Base-by-base conservation (phyloP, 2,888 invertebrate species). In the Proisotoma minuta region DNA sequence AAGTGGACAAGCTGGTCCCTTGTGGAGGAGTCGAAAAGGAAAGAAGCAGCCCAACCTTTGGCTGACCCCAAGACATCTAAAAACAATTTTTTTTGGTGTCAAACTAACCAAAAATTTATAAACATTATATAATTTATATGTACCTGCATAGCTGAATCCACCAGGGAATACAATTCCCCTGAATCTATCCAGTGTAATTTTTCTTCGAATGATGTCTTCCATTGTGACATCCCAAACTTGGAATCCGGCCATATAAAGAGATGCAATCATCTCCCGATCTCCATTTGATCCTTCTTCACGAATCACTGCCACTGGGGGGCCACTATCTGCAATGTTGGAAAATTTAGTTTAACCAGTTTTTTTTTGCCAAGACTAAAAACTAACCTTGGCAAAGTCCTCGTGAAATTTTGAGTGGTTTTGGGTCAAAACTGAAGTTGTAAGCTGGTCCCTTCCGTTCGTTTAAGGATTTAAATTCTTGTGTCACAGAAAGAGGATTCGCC, bases 81-180 rank as follows among this genome's bases (percentile, higher is more conserved):
- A 34, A 49, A n/a, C 18, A 52, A 15, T 10, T 34, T 15, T 15
- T 34, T 34, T 34, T 34, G 8, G 34, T 34, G 15, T 34, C 34
- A 15, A n/a, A n/a, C 10, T 15, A 50, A 12, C 50, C 23, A 50
- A 12, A 15, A 50, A 53, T 20, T 40, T n/a, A 4, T 22, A 8
- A 43, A 8, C 10, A 18, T 26, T 15, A 43, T 56, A 22, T 57
- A 27, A 29, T 23, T 53, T 27, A 50, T 3, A 49, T 26, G 18
- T 28, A 88, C 94, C 94, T 48, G 95, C 97, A 78, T 96, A 98
- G 78, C 96, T 97, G 78, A 99, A 99, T n/a, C 99, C 99, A 49
- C 95, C 98, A 0, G 97, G 97, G 78, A 98, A 98, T 52, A 94
- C 85, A 15, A 98, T 76, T 1, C 98, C 97, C 70, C 87, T 84